phyloP scores from a whole-genome alignment of 2,888 invertebrate genomes.

The Galeruca laticollis region DNA sequence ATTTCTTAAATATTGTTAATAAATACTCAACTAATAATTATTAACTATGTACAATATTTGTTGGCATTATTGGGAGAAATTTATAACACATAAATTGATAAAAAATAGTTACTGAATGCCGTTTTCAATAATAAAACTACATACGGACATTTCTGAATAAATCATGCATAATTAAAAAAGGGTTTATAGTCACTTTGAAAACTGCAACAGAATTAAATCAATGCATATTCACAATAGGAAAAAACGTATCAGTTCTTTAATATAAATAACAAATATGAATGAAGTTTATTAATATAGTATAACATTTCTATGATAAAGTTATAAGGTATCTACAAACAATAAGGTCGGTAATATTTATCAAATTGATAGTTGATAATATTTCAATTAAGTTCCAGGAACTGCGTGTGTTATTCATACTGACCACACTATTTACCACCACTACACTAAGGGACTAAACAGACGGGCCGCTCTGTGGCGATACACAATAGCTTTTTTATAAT shows the following conservation, averaged over 20 bases:
- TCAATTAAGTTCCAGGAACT: no score
- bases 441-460: no score
- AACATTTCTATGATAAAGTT: no score
- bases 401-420: no score
- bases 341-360: no score
- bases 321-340: no score
- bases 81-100: constrained; percentile 24
- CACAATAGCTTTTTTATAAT: no score
- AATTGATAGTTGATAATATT: no score
- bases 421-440: no score
- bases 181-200: constrained; percentile 30
- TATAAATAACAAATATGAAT: neutral
- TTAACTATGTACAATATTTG: constrained; percentile 3
- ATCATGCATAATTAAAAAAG: constrained; percentile 43
- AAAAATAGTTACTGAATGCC: constrained; percentile 6
- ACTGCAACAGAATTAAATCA: constrained; percentile 27
- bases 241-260: constrained; percentile 6
- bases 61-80: neutral
- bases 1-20: no score
- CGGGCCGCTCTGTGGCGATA: no score
- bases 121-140: constrained; percentile 38
- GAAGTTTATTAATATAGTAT: neutral
- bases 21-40: neutral
- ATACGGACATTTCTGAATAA: constrained; percentile 49
- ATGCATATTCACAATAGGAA: constrained; percentile 36